Base-by-base conservation (phyloP, 2,888 invertebrate species). In the Eupithecia pulchellata region DNA sequence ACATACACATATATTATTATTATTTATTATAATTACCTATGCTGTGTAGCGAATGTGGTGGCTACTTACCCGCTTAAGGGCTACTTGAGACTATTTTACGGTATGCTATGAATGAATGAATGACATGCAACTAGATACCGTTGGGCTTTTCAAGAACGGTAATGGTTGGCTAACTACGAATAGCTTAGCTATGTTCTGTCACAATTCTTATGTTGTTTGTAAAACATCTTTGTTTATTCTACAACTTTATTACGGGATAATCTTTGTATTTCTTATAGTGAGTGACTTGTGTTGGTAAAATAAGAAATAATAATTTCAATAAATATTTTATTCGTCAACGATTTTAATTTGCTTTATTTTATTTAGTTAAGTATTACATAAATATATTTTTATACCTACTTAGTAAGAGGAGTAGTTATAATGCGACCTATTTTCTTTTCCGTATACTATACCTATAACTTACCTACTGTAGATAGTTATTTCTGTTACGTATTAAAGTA, bases 111-210 rank as follows among this genome's bases (percentile, higher is more conserved):
- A 52, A 32, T 34, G 61, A 32, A 61, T 52, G 52, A 52, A 32
- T 34, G 61, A 32, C 34, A 61, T 61, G 61, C 32, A 32, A 34
- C 61, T 34, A 52, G 52, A 25, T 52, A 61, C 61, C 61, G 61
- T 61, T 60, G 57, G 17, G 57, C 29, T 17, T 29, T 29, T 5
- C 61, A 61, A 61, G 61, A 32, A 61, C 32, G 61, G 61, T 61
- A 61, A 61, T 32, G 25, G 34, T 61, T 61, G 61, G 61, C 61
- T 61, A 61, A 36, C 34, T 61, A 47, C 27, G n/a, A 52, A 64
- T 52, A 52, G 52, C n/a, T 64, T n/a, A 42, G 36, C 66, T 61
- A 34, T 61, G 61, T 61, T 61, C 34, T 34, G 60, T 34, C 47
- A 60, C 47, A 61, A 4, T 61, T 34, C 25, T 14, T 4, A 61